A percentile compares a stretch with the other conserved stretches of the same genome.
phyloP scores from a whole-genome alignment of 2,888 invertebrate species.

The Platycheirus albimanus region DNA sequence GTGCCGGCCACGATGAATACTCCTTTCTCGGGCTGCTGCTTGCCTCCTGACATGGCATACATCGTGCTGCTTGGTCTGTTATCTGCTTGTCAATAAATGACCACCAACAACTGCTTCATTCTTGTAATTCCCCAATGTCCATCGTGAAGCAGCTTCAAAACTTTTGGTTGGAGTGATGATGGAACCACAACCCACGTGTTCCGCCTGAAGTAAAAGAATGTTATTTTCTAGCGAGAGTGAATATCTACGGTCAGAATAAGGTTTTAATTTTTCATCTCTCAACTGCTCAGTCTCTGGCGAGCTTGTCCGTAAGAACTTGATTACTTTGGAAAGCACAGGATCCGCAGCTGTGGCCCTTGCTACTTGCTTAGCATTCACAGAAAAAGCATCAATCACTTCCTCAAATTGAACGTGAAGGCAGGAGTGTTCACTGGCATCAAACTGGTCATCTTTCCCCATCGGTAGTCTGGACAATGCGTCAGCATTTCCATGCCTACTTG shows the following conservation, averaged over 20 bases:
- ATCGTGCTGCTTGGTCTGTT: not conserved
- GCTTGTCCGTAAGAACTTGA: not conserved
- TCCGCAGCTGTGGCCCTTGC: constrained; percentile 3
- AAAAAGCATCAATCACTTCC: not conserved
- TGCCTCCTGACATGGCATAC: constrained; percentile 1
- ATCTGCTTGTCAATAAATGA: not conserved
- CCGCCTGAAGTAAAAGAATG: constrained; percentile 8
- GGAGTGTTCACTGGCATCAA: constrained; percentile 1
- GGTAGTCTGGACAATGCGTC: not conserved
- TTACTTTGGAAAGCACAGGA: constrained; percentile 7
- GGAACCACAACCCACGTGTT: constrained; percentile 14
- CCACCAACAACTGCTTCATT: constrained; percentile 25
- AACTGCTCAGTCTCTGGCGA: not conserved
- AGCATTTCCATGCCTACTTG: constrained; percentile 9
- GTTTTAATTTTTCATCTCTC: constrained; percentile 7
- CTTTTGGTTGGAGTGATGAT: not conserved
- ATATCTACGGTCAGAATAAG: constrained; percentile 13
- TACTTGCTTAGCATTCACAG: not conserved
- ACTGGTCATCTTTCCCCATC: not conserved
- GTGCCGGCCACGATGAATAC: constrained; percentile 32
- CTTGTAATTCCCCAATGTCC: constrained; percentile 14
- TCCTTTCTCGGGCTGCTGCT: constrained; percentile 5
- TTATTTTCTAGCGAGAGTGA: not conserved
- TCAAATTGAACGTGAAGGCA: constrained; percentile 2
- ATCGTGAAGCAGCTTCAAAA: constrained; percentile 3